Percentiles rank a stretch among this genome's conserved stretches.
phyloP scores from a whole-genome alignment of 2,113 vertebrate species.

The Podiceps cristatus region DNA sequence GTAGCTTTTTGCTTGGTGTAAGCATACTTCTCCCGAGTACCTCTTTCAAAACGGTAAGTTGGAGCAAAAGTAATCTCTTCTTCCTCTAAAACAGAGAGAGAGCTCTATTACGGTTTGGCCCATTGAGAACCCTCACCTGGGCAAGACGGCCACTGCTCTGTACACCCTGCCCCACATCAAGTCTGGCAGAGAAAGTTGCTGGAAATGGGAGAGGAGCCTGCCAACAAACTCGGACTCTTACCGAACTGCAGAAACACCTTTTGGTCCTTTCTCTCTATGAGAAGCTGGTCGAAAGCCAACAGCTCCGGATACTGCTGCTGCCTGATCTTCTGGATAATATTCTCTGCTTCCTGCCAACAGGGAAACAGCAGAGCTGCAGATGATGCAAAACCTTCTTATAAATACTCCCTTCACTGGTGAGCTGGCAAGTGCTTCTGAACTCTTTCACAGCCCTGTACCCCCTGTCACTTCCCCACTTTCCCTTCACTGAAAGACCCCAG shows the following conservation, averaged over 20 bases:
- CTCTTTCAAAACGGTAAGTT: conserved; percentile 94
- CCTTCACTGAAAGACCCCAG: not conserved
- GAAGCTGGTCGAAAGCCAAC: conserved; percentile 90
- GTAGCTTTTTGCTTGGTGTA: conserved; percentile 98
- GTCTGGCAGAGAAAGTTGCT: not conserved
- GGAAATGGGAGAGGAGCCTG: not conserved
- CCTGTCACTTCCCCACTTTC: not conserved
- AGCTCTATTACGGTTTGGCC: not conserved
- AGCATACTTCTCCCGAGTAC: conserved; percentile 90
- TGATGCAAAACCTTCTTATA: conserved; percentile 36
- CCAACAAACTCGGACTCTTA: conserved; percentile 61
- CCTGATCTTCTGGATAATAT: conserved; percentile 93
- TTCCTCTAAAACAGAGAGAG: conserved; percentile 82
- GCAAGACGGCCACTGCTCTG: not conserved
- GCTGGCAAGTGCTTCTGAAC: not conserved
- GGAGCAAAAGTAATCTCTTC: conserved; percentile 97
- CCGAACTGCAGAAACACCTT: conserved; percentile 93
- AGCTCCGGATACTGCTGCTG: conserved; percentile 94
- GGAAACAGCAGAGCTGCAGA: conserved; percentile 42
- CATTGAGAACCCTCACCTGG: not conserved
- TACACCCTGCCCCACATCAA: not conserved
- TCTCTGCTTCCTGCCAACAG: conserved; percentile 90
- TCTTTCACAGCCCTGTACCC: not conserved
- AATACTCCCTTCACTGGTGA: not conserved
- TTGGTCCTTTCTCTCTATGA: conserved; percentile 82